These are phyloP conservation scores for Sciurus carolinensis DNA, from an alignment of 2,797 vertebrate species.

Conservation along the genomic window DNA sequence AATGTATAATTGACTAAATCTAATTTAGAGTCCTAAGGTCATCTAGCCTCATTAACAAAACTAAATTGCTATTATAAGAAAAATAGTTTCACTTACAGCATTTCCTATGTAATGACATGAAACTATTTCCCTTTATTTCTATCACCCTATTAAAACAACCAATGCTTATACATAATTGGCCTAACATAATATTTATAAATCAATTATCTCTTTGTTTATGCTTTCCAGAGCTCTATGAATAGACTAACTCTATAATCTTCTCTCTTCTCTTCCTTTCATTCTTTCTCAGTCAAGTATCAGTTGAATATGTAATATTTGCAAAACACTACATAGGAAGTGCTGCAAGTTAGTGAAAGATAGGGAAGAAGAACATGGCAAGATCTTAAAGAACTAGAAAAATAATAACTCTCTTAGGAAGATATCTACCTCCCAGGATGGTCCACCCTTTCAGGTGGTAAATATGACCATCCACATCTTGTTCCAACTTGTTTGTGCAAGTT, in stretches of 20 bases:
- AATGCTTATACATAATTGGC: background rate
- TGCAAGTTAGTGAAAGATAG: background rate
- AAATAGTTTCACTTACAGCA: slow-evolving; percentile 50
- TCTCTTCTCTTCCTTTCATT: background rate
- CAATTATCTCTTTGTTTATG: background rate
- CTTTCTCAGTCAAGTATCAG: background rate
- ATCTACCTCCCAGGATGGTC: background rate
- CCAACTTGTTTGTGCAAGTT: background rate
- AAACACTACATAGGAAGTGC: background rate
- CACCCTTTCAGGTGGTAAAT: background rate
- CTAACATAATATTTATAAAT: slow-evolving; percentile 27
- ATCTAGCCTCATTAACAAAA: background rate
- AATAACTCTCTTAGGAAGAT: background rate
- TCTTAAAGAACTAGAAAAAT: background rate
- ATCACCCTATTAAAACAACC: slow-evolving; percentile 33
- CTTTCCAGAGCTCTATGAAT: background rate
- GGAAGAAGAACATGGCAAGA: background rate
- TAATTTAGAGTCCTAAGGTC: background rate
- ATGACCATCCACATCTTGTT: background rate
- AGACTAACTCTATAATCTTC: background rate
- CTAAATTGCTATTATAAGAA: background rate
- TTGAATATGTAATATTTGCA: slow-evolving; percentile 21
- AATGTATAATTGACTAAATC: background rate
- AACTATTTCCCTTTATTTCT: slow-evolving; percentile 9
- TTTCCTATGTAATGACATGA: slow-evolving; percentile 60